Base-by-base conservation (phyloP, 2,113 vertebrate genomes). In the Malurus alboscapulatus region DNA sequence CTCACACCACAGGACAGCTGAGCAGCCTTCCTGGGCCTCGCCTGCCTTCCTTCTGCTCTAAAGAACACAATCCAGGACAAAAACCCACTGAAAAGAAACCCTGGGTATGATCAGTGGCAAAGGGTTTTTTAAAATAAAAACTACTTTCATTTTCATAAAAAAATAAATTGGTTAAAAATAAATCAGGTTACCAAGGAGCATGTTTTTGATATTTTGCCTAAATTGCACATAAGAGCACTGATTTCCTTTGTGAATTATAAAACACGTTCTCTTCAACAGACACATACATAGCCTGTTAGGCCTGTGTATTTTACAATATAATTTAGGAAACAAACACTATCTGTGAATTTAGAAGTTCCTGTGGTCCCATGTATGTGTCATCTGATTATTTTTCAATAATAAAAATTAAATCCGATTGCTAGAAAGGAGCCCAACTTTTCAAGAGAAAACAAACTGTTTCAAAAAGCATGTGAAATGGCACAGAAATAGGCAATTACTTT, bases 271-370 rank as follows among this genome's bases (percentile, higher is more conserved):
- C 32, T 57, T 68, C 58, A 83, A 45, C 17, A 76, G 18, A 63
- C 5, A 47, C 51, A 71, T 42, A 20, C 13, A 9, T 10, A 81
- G 18, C 18, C 53, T 20, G n/a, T 50, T 4, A 69, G 4, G 25
- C 6, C 44, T 6, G 36, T 0, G 0, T 45, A 34, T 44, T 44
- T 79, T 44, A 51, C 6, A 59, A n/a, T 13, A 27, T 24, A 65
- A 61, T 84, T 87, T 68, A 48, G 25, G 55, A 84, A 95, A 81
- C 17, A 55, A 88, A 88, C 76, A 69, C 29, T 59, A 22, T 24
- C 24, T 30, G 18, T 50, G 19, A 86, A 71, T 77, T 78, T 29
- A 72, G 48, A 75, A 90, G n/a, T 77, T 85, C 17, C 25, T 4
- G 4, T 14, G 27, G 19, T 55, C 36, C 47, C 26, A 9, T 1